phyloP scores from a whole-genome alignment of 2,888 invertebrate species.

The Itoplectis maculator region DNA sequence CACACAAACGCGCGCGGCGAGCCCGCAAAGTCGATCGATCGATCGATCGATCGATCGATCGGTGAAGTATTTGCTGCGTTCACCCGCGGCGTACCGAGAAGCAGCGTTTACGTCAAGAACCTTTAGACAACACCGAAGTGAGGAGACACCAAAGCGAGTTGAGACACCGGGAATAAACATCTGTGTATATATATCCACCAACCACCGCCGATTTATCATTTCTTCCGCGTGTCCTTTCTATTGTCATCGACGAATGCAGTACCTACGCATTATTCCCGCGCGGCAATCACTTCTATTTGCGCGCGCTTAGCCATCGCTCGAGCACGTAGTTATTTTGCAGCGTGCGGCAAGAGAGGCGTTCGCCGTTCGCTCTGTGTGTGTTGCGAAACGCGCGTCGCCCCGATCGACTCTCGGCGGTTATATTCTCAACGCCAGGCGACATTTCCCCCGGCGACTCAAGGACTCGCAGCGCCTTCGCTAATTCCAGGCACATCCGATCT shows the following conservation, averaged over 20 bases:
- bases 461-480: too few species aligned
- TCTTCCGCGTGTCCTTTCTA: constrained; percentile 40
- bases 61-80: constrained; percentile 48
- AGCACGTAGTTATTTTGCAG: constrained; percentile 6
- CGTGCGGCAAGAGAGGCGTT: too few species aligned
- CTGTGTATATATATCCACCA: too few species aligned
- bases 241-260: constrained; percentile 20
- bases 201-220: constrained; percentile 55
- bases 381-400: too few species aligned
- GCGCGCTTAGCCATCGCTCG: constrained; percentile 1
- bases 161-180: too few species aligned
- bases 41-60: constrained; percentile 52
- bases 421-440: too few species aligned
- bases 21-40: constrained; percentile 51
- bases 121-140: neutral
- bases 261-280: neutral
- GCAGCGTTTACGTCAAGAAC: constrained; percentile 58
- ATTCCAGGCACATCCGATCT: too few species aligned
- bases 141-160: too few species aligned
- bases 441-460: too few species aligned
- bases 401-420: too few species aligned
- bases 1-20: too few species aligned
- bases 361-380: too few species aligned
- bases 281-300: constrained; percentile 28
- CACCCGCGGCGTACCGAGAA: constrained; percentile 4